phyloP scores from a whole-genome alignment of 2,797 vertebrate genomes.

The Chelon auratus region DNA sequence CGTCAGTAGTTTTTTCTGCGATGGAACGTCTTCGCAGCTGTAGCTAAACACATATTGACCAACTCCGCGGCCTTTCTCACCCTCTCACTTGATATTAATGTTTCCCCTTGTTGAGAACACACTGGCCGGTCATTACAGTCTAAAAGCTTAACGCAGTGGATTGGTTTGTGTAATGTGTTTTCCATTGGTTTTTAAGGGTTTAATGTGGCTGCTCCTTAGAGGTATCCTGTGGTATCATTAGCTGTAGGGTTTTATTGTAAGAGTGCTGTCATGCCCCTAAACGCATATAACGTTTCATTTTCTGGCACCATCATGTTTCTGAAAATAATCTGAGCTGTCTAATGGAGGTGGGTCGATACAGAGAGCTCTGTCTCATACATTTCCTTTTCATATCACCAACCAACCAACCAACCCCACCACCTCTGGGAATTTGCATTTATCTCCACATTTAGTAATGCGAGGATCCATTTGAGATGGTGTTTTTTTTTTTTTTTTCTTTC shows the following conservation, averaged over 20 bases:
- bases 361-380: conserved; percentile 65
- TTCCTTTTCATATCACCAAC: conserved; percentile 78
- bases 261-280: conserved; percentile 43
- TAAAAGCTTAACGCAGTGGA: conserved; percentile 21
- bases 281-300: conserved; percentile 68
- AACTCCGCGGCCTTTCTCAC: conserved; percentile 58
- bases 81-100: conserved; percentile 35
- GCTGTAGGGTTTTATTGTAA: conserved; percentile 55
- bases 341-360: conserved; percentile 79
- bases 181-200: conserved; percentile 38
- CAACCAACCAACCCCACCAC: conserved; percentile 61
- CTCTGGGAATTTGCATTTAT: conserved; percentile 71
- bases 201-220: conserved; percentile 42
- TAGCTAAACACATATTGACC: conserved; percentile 70
- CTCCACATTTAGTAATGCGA: conserved; percentile 61
- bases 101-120: conserved; percentile 21
- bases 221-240: conserved; percentile 46
- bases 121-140: conserved; percentile 11
- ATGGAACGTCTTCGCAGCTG: conserved; percentile 46
- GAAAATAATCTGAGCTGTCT: conserved; percentile 75
- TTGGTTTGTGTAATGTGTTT: conserved; percentile 53
- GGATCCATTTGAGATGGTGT: conserved; percentile 52
- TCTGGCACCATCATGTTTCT: conserved; percentile 60
- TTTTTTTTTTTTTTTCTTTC: conserved; percentile 38
- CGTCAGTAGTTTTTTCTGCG: conserved; percentile 18